Evolutionary conservation across 2,113 vertebrate species (phyloP).

Genomic region (Trinectes maculatus): DNA sequence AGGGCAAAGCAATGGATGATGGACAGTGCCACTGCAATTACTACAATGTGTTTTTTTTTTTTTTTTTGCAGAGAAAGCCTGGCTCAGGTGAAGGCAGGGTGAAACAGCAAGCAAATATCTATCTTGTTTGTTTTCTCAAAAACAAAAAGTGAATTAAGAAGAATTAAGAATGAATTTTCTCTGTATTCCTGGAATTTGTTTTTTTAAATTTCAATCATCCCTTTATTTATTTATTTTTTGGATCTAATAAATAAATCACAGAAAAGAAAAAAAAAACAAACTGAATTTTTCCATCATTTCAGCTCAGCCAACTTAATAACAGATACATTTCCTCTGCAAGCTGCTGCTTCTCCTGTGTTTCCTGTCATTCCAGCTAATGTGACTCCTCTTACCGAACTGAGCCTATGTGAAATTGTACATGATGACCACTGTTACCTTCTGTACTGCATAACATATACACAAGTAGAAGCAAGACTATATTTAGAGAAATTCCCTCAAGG

Average conservation of each 20-base stretch:
- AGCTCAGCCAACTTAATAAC: not conserved
- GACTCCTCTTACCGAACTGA: slow-evolving; percentile 17
- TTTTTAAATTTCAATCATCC: no score
- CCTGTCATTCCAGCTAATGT: slow-evolving; percentile 19
- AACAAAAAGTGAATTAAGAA: no score
- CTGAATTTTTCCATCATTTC: not conserved
- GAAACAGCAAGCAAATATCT: not conserved
- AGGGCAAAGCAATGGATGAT: slow-evolving; percentile 12
- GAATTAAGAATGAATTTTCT: no score
- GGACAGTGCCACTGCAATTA: not conserved
- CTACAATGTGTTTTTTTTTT: no score
- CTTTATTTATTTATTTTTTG: no score
- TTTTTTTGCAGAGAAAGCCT: not conserved
- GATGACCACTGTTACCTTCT: slow-evolving; percentile 11
- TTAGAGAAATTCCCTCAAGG: slow-evolving; percentile 14
- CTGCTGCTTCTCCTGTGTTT: not conserved
- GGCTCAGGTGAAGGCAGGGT: not conserved
- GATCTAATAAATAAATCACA: no score
- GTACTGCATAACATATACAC: not conserved
- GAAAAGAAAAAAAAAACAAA: not conserved
- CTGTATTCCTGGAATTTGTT: no score
- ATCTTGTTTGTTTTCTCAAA: not conserved
- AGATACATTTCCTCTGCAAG: not conserved
- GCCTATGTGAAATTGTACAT: slow-evolving; percentile 24
- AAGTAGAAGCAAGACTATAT: slow-evolving; percentile 3